Evolutionary conservation across 35 echinoderm and acorn worm genomes (phyloP).

Genomic region (Apostichopus parvimensis): DNA sequence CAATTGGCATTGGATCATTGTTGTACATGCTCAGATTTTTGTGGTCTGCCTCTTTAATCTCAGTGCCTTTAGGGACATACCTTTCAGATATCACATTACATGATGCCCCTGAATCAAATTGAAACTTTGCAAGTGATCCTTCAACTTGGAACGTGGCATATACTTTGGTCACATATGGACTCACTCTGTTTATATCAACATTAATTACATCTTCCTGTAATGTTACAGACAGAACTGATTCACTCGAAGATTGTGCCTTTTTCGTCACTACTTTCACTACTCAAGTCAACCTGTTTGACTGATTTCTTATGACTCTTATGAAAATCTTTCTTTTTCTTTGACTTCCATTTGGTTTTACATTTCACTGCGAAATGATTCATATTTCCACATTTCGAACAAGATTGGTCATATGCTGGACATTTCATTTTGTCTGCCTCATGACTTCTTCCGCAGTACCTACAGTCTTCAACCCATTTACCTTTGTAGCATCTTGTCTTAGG

Average conservation of each 20-base stretch:
- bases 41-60: neutral
- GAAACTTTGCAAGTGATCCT: neutral
- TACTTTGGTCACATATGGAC: too few species aligned
- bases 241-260: too few species aligned
- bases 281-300: neutral
- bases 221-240: too few species aligned
- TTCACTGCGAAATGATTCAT: conserved; percentile 56
- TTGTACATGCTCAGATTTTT: conserved; percentile 35
- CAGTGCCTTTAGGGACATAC: conserved; percentile 22
- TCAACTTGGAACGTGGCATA: conserved; percentile 27
- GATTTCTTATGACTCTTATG: neutral
- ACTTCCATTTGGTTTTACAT: neutral
- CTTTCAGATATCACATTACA: conserved; percentile 52
- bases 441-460: neutral
- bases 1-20: neutral
- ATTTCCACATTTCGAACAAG: conserved; percentile 48
- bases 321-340: neutral
- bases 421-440: neutral
- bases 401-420: neutral
- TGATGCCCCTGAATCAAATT: conserved; percentile 56
- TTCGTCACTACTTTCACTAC: too few species aligned
- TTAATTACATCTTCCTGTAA: too few species aligned
- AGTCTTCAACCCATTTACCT: neutral
- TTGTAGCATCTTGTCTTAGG: neutral
- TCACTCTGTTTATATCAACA: too few species aligned